phyloP scores from a whole-genome alignment of 2,797 vertebrate species.

The Lepus townsendii region DNA sequence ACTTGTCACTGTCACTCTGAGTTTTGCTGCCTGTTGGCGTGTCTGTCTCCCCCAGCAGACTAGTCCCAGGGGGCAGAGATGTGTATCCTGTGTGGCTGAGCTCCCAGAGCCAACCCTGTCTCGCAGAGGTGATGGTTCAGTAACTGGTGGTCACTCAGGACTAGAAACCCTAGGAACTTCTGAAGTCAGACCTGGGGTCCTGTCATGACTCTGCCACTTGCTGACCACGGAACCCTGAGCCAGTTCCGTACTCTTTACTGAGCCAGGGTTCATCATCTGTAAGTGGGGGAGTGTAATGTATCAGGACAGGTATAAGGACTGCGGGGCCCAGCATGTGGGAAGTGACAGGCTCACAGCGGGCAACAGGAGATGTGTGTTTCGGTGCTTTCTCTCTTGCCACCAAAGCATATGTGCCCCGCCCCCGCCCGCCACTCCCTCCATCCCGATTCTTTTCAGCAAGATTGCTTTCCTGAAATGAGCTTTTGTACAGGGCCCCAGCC shows the following conservation, averaged over 20 bases:
- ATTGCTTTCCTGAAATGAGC: neutral
- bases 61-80: neutral
- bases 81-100: neutral
- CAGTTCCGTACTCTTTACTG: neutral
- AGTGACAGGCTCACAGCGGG: neutral
- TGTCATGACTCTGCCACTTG: conserved; percentile 28
- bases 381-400: conserved; percentile 4
- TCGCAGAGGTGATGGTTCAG: neutral
- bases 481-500: neutral
- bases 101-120: neutral
- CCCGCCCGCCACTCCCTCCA: neutral
- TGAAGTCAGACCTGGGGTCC: neutral
- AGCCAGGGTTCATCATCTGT: conserved; percentile 37
- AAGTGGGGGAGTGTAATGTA: neutral
- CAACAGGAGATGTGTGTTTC: neutral
- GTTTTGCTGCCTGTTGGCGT: conserved; percentile 7
- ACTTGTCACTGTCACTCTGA: neutral
- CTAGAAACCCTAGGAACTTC: neutral
- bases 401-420: neutral
- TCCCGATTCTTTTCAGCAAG: neutral
- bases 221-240: neutral
- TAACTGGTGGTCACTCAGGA: neutral
- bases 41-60: neutral
- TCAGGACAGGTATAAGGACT: neutral
- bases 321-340: neutral